Evolutionary conservation across 1,140 invertebrate species (phyloP), one percentile per base, ranked within the genome.

Genomic region (Lepidurus apus): DNA sequence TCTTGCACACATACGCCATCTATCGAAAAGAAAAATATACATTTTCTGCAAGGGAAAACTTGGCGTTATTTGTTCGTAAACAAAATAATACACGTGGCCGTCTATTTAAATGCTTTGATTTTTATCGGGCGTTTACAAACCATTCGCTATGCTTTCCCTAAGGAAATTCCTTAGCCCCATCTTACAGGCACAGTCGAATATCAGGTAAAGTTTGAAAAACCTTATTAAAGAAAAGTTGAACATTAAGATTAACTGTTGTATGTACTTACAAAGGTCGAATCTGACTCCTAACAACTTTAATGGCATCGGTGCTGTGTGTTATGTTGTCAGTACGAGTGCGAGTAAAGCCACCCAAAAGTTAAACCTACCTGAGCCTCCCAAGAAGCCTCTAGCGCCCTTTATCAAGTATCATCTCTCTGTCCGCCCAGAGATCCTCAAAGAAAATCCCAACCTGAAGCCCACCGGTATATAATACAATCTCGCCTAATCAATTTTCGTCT

Each of bases 371-470:
- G 75, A 77, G 42, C 43, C 34, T 9, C 75, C 75, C 1, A 77
- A 44, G 47, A 43, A 47, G 42, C 75, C 75, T 17, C 13, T 77
- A 3, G 21, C 75, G 10, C 75, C 75, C 8, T 77, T 77, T 44
- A 34, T 77, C 24, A 77, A 77, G 43, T 77, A 77, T 43, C 43
- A 34, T 11, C 17, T 77, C 2, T 9, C 43, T 17, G 21, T 45
- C 21, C 43, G 75, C 17, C 75, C 75, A 43, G 24, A 42, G 24
- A 47, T 77, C 24, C 24, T 77, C 24, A 44, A 44, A 77, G 75
- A 77, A 53, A 77, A 77, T 44, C 75, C 75, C 43, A 77, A 77
- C 10, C 34, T 77, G 17, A 77, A 77, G 17, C 10, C 43, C 11
- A 43, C 26, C 7, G 75, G 75, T 77, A 43, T 42, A 13, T 17